Evolutionary conservation across 1,140 invertebrate species (phyloP), one percentile per base, ranked within the genome.

Genomic region (Sipha flava): DNA sequence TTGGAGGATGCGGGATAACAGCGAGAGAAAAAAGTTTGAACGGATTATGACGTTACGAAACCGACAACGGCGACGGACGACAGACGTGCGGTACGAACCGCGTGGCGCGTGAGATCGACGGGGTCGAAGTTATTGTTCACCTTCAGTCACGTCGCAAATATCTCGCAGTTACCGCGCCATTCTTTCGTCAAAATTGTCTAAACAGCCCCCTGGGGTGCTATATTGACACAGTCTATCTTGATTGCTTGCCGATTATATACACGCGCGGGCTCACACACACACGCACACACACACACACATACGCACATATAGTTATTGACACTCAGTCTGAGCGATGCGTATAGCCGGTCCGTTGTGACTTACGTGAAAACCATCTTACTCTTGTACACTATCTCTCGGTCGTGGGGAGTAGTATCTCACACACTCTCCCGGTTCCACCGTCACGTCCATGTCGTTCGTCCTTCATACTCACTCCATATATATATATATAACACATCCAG

Each of bases 111-210:
- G 47, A 49, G 9, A 31, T 6, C 29, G 29, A 12, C 14, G 23
- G 54, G 9, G 21, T 62, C 57, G 23, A 47, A 72, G 68, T 72
- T 77, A 77, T 77, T 43, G 52, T 77, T 77, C 73, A 77, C 73
- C 52, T 77, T 59, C 31, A 59, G 73, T 77, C 73, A 77, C 73
- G 73, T 77, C 52, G 73, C 73, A n/a, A 54, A 54, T 54, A 54
- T 59, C 52, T 43, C 52, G 73, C 52, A 57, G 72, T 57, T 75
- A 57, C 52, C 52, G 34, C 64, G 47, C 72, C 49, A 34, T 75
- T 59, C 73, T 77, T 77, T 77, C 73, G 73, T 77, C 73, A 77
- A 77, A 77, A 77, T 59, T 43, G 73, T 77, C 73, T 40, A 43
- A 77, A 77, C 73, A 77, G 73, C 73, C 49, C 73, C 73, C 73